Base-by-base conservation (phyloP, 2,113 vertebrate genomes). In the Pagrus major region DNA sequence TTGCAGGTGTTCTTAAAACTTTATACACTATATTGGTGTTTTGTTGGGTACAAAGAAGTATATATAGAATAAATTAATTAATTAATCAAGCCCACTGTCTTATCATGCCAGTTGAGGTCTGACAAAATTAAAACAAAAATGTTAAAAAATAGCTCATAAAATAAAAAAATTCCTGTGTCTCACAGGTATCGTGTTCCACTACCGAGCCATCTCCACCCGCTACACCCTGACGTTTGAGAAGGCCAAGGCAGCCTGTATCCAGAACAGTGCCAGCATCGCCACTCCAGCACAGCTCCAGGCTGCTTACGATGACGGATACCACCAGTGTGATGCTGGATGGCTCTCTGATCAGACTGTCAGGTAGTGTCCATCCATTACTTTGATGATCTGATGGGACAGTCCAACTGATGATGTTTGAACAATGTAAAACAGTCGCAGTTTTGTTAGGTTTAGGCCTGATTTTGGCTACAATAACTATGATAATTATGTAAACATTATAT, bases 321-420 rank as follows among this genome's bases (percentile, higher is more conserved):
- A 99, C 92, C 98, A 99, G 87, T 99, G 98, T 29, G 98, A 99
- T 3, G 98, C 98, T 0, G 98, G 98, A 74, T 99, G 98, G 98
- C 95, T 99, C 86, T 96, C 97, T 12, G 98, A 99, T 83, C 96
- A 97, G 93, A 99, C 98, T 2, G 98, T 99, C 80, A 96, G 98
- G 98, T 99, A 91, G 9, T 46, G 23, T 67, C 51, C 39, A 63
- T 10, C 23, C 27, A 33, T n/a, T n/a, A n/a, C n/a, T 37, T 46
- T 49, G 4, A 21, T 4, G 1, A 25, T n/a, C 49, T 51, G 49
- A 23, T 51, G n/a, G 9, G 21, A 23, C 29, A 20, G 9, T 33
- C 31, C 20, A 42, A n/a, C n/a, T 37, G 47, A 25, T 1, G 18
- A 12, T 20, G 61, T 46, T n/a, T n/a, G n/a, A 10, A 31, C 27